Evolutionary conservation across 1,140 invertebrate species (phyloP).

Genomic region (Neodiprion pinetum): DNA sequence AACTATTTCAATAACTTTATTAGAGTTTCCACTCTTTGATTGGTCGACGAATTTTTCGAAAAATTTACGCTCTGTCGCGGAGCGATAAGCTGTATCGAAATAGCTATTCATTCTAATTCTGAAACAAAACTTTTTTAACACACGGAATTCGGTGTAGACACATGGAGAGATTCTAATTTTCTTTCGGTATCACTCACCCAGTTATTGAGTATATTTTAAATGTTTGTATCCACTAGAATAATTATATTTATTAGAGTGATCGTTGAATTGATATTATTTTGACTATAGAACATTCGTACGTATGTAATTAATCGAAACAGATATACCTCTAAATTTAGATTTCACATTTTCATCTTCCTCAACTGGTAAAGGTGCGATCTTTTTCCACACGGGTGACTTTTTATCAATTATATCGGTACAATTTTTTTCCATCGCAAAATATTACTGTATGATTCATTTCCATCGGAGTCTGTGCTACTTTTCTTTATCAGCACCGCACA

Average conservation of each 20-base stretch:
- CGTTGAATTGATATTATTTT: neutral
- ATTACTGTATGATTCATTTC: too few relatives aligned
- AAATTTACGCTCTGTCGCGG: neutral
- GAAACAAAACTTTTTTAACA: neutral
- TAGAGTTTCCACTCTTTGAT: slow-evolving; percentile 35
- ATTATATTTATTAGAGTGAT: neutral
- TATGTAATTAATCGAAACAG: neutral
- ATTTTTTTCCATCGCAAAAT: too few relatives aligned
- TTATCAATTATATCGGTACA: too few relatives aligned
- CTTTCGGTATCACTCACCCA: neutral
- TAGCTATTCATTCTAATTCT: neutral
- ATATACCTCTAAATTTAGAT: neutral
- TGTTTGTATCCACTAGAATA: neutral
- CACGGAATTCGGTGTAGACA: neutral
- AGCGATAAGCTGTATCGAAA: neutral
- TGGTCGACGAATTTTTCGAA: neutral
- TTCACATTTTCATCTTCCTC: neutral
- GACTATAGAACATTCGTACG: neutral
- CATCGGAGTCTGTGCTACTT: too few relatives aligned
- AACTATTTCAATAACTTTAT: slow-evolving; percentile 47
- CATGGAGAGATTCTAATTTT: neutral
- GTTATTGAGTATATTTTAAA: neutral
- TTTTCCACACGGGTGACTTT: neutral
- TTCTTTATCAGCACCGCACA: too few relatives aligned
- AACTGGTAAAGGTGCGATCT: neutral